A percentile compares a stretch with the other conserved stretches of the same genome.
Evolutionary conservation across 2,888 invertebrate genomes (phyloP).

Genomic region (Drosophila sordidula): DNA sequence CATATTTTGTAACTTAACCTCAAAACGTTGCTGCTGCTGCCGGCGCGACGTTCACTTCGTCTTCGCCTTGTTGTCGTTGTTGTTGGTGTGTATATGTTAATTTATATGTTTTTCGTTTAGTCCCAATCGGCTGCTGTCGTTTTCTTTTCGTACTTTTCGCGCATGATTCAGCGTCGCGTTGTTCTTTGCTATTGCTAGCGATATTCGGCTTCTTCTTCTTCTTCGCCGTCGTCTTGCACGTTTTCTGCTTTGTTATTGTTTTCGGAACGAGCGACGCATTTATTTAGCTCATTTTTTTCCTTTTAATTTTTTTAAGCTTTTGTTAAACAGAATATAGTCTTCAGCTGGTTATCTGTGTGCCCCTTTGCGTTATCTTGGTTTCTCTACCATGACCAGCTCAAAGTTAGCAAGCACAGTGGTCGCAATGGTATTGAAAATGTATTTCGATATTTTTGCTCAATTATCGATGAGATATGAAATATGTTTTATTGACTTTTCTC

Average conservation of each 20-base stretch:
- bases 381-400: constrained; percentile 76
- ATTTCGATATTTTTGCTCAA: not conserved
- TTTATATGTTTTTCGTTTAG: constrained; percentile 58
- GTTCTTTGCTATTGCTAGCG: constrained; percentile 49
- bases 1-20: constrained; percentile 77
- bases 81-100: constrained; percentile 56
- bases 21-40: constrained; percentile 65
- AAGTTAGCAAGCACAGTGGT: constrained; percentile 63
- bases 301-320: constrained; percentile 55
- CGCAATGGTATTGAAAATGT: constrained; percentile 1
- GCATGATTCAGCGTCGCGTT: constrained; percentile 70
- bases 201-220: constrained; percentile 19
- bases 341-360: constrained; percentile 48
- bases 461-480: not conserved
- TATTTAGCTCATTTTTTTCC: constrained; percentile 38
- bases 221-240: constrained; percentile 36
- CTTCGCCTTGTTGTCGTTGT: constrained; percentile 14
- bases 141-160: constrained; percentile 64
- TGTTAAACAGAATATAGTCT: constrained; percentile 37
- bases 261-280: constrained; percentile 38
- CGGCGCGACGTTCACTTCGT: constrained; percentile 46
- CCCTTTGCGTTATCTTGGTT: constrained; percentile 48
- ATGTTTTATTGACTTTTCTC: not conserved
- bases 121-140: constrained; percentile 39
- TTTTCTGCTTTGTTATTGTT: constrained; percentile 67